These are phyloP conservation scores for Dicaeum eximium DNA, from an alignment of 2,113 vertebrate genomes.

Conservation along the genomic window DNA sequence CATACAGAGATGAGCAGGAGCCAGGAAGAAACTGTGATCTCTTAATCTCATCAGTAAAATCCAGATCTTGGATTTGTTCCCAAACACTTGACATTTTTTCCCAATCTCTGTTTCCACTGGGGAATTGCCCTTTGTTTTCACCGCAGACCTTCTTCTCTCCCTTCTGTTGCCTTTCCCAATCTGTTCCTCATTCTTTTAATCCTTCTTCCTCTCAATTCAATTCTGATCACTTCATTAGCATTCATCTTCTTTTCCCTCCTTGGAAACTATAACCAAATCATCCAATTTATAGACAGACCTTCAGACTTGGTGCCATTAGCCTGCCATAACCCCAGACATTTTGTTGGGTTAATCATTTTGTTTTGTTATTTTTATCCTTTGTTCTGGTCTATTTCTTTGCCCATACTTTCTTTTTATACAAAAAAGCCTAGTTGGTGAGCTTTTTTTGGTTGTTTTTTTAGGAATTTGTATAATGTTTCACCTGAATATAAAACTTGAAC, in stretches of 20 bases:
- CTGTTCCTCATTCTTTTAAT: neutral
- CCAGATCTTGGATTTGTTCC: neutral
- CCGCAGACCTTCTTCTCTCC: neutral
- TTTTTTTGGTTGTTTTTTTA: neutral
- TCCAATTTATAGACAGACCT: neutral
- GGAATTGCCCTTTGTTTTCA: neutral
- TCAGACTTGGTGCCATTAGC: neutral
- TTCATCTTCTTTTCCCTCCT: neutral
- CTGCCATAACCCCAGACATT: neutral
- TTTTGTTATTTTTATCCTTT: neutral
- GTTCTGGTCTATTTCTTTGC: neutral
- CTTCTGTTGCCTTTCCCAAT: neutral
- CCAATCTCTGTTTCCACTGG: neutral
- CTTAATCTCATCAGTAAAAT: neutral
- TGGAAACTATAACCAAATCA: neutral
- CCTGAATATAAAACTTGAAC: neutral
- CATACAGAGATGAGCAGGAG: neutral
- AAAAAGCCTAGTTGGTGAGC: rapidly evolving
- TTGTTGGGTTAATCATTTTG: neutral
- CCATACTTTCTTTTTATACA: neutral
- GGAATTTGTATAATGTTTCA: neutral
- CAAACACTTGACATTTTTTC: neutral
- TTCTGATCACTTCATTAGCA: neutral
- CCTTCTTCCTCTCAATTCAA: neutral
- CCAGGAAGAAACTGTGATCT: neutral